Percentiles rank a stretch among this genome's conserved stretches.
phyloP scores from a whole-genome alignment of 2,113 vertebrate species.

The Elephas maximus region DNA sequence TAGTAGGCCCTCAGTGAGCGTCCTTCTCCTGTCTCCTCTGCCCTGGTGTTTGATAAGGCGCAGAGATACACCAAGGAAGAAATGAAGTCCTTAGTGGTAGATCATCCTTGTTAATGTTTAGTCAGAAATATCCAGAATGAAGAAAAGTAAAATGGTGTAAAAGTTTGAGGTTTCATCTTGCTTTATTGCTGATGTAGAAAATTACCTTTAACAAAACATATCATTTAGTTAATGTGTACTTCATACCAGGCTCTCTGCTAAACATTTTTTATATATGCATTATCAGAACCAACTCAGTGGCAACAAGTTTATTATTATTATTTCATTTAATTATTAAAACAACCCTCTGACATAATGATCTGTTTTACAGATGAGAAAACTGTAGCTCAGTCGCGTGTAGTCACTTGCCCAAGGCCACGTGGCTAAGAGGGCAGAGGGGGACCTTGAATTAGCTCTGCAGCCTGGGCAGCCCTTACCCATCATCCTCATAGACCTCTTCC shows the following conservation, averaged over 20 bases:
- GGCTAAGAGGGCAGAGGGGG: neutral
- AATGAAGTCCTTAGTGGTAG: neutral
- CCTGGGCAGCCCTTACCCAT: neutral
- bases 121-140: neutral
- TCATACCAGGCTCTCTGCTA: neutral
- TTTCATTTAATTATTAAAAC: neutral
- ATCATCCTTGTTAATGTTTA: neutral
- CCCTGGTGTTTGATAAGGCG: neutral
- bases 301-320: too few species aligned
- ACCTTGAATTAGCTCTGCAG: neutral
- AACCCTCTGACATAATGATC: neutral
- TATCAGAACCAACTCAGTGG: too few species aligned
- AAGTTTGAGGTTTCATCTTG: constrained; percentile 28
- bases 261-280: neutral
- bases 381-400: neutral
- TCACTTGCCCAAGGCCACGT: neutral
- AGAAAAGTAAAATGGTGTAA: neutral
- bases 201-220: neutral
- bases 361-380: neutral
- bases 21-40: neutral
- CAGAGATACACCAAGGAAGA: neutral
- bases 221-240: neutral
- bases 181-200: constrained; percentile 1
- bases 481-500: neutral
- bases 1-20: neutral